Evolutionary conservation across 2,888 invertebrate genomes (phyloP).

Genomic region (Meandrusa payeni): DNA sequence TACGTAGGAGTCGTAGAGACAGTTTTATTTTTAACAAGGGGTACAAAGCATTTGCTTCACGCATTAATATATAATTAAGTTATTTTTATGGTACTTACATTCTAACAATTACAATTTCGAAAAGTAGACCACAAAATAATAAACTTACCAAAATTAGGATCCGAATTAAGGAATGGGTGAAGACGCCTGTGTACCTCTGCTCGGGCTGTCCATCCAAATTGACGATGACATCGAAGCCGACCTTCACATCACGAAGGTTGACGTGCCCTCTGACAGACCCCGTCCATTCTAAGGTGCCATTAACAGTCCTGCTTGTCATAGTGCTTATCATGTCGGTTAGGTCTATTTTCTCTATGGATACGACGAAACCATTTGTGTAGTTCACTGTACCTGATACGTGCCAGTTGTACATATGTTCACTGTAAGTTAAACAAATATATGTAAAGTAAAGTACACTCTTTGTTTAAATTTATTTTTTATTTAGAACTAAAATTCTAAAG

Average conservation of each 20-base stretch:
- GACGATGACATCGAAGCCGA: slow-evolving; percentile 51
- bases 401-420: slow-evolving; percentile 45
- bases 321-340: slow-evolving; percentile 29
- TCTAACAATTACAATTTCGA: no score
- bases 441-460: no score
- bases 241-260: slow-evolving; percentile 36
- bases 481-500: no score
- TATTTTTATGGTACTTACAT: no score
- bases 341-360: slow-evolving; percentile 51
- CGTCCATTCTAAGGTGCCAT: slow-evolving; percentile 25
- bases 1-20: no score
- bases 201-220: slow-evolving; percentile 32
- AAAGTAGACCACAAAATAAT: no score
- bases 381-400: slow-evolving; percentile 43
- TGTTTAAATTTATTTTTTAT: no score
- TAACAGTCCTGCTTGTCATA: slow-evolving; percentile 24
- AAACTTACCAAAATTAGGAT: no score
- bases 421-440: slow-evolving; percentile 33
- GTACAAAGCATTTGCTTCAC: no score
- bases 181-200: slow-evolving; percentile 44
- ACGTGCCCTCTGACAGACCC: slow-evolving; percentile 36
- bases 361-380: slow-evolving; percentile 55
- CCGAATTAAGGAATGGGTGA: slow-evolving; percentile 31
- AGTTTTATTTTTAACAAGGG: no score
- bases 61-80: no score